A percentile compares a stretch with the other conserved stretches of the same genome.
Evolutionary conservation across 1,140 invertebrate species (phyloP).

Genomic region (Planococcus citri): DNA sequence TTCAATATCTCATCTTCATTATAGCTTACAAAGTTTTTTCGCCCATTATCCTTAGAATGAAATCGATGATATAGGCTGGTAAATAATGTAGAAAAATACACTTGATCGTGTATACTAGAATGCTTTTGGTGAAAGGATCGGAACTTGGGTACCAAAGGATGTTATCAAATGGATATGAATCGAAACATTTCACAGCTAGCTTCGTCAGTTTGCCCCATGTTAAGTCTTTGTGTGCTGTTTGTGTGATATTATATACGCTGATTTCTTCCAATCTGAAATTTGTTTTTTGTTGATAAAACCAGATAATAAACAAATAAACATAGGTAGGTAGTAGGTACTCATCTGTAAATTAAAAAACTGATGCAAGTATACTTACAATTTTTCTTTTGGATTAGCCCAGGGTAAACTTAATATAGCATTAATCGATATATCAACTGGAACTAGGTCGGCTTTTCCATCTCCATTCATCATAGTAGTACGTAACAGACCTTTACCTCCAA

Average conservation of each 20-base stretch:
- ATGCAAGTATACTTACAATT: not conserved
- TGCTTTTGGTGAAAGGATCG: conserved; percentile 52
- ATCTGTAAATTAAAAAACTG: too few relatives aligned
- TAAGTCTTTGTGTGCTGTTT: conserved; percentile 46
- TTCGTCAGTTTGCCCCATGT: conserved; percentile 71
- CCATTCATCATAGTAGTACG: conserved; percentile 66
- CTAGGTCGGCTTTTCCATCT: conserved; percentile 61
- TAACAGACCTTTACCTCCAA: conserved; percentile 74
- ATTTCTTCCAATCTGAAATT: conserved; percentile 43
- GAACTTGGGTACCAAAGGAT: conserved; percentile 65
- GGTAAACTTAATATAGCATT: conserved; percentile 39
- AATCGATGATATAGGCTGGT: conserved; percentile 76
- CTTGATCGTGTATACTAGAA: conserved; percentile 56
- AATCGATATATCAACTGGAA: conserved; percentile 76
- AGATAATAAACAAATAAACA: too few relatives aligned
- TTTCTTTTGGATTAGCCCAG: conserved; percentile 16
- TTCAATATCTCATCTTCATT: conserved; percentile 26
- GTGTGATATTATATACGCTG: conserved; percentile 61
- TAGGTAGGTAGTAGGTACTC: too few relatives aligned
- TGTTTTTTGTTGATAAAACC: too few relatives aligned
- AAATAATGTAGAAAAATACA: conserved; percentile 71
- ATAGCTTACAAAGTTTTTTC: conserved; percentile 78
- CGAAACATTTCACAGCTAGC: conserved; percentile 49
- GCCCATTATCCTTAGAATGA: conserved; percentile 59
- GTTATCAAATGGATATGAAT: conserved; percentile 63